Conservation (phyloP, 2,888 invertebrate genomes). For the Acronicta leporina region DNA sequence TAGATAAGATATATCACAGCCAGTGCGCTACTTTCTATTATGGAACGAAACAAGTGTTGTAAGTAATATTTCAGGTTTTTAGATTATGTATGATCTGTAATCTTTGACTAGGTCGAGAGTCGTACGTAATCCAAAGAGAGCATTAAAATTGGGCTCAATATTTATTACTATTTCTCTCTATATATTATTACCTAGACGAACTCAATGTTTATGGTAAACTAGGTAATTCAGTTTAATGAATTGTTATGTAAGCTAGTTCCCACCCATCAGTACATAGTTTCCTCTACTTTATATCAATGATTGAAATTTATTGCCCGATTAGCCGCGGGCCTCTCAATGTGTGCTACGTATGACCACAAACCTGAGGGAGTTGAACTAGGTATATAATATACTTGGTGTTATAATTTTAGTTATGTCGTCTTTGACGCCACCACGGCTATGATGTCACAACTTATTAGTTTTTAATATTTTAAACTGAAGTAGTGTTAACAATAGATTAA, state of each 20-base stretch:
- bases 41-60: too few species aligned
- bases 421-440: conserved; percentile 32
- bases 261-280: background rate
- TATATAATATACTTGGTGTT: conserved; percentile 28
- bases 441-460: conserved; percentile 37
- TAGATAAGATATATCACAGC: too few species aligned
- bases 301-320: background rate
- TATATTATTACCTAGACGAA: conserved; percentile 3
- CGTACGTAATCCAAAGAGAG: too few species aligned
- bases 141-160: conserved; percentile 30
- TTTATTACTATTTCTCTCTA: conserved; percentile 7
- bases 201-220: conserved; percentile 9
- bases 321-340: conserved; percentile 11
- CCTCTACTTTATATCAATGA: background rate
- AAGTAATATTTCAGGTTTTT: too few species aligned
- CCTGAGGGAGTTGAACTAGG: conserved; percentile 14
- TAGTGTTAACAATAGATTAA: conserved; percentile 20
- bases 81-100: too few species aligned
- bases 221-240: conserved; percentile 5
- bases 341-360: too few species aligned
- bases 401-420: conserved; percentile 36
- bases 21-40: too few species aligned
- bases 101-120: too few species aligned
- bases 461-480: conserved; percentile 30
- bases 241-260: background rate